Base-by-base conservation (phyloP, 2,797 vertebrate genomes). In the Macropodus opercularis region DNA sequence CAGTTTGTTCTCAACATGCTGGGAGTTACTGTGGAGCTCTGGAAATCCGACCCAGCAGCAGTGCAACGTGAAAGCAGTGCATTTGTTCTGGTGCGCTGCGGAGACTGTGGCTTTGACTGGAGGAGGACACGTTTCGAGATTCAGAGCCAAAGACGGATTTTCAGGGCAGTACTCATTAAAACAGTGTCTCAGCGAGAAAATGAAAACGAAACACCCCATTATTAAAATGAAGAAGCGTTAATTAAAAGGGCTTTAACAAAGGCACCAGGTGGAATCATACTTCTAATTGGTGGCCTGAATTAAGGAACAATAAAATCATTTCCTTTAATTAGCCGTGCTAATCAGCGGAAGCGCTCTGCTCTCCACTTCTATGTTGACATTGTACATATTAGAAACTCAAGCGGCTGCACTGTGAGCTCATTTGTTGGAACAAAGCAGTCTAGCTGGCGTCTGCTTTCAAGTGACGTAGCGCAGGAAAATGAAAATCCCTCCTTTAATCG, bases 321-420 rank as follows among this genome's bases (percentile, higher is more conserved):
- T 67, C 2, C 50, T 69, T 66, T 40, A 73, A 79, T 80, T 69
- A 72, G 52, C 63, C 24, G 0, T 24, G 19, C 46, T 77, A 74
- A 81, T 84, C 61, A 56, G 63, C 31, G 18, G 35, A 53, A 17
- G 32, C 41, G 53, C 59, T 76, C 42, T 44, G 24, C 49, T 10
- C 50, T 39, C 19, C 41, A 40, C 22, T 49, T 73, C 63, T 53
- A 43, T 78, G 72, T 84, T 83, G 77, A 82, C 83, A 63, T 71
- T 81, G 75, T 76, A 81, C 75, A 81, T 65, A 80, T 74, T 65
- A 63, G 48, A 72, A 55, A 54, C 34, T 39, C 66, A 75, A 83
- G 72, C 69, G 75, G 36, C 63, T 75, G 40, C 44, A 42, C 63
- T 29, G 50, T 54, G 2, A 31, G 72, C 70, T 81, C 51, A 84